phyloP scores from a whole-genome alignment of 2,113 vertebrate genomes.

The Bos indicus region DNA sequence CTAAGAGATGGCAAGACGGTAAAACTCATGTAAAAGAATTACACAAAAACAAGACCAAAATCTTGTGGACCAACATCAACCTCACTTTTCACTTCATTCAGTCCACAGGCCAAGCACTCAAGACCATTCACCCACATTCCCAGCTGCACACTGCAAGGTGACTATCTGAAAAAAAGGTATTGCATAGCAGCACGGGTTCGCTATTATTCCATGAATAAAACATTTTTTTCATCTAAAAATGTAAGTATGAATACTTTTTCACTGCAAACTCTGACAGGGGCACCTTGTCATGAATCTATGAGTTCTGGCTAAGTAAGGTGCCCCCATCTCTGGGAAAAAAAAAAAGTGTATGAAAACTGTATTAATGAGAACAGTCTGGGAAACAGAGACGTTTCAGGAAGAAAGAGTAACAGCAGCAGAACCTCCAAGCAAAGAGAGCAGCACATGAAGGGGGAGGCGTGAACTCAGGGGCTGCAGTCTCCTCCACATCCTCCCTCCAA shows the following conservation, averaged over 20 bases:
- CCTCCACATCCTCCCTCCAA: neutral
- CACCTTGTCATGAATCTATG: neutral
- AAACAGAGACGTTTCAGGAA: neutral
- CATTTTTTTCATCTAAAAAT: neutral
- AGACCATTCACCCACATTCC: neutral
- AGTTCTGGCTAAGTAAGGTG: neutral
- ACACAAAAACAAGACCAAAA: neutral
- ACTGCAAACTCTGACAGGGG: neutral
- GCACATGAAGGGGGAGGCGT: rapidly evolving
- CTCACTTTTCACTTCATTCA: neutral
- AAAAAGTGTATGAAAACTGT: neutral
- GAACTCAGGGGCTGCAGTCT: neutral
- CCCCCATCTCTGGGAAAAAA: neutral
- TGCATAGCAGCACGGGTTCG: neutral
- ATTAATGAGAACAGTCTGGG: neutral
- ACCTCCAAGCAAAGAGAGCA: neutral
- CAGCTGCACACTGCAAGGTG: neutral
- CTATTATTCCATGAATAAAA: neutral
- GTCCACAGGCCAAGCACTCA: neutral
- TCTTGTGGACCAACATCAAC: neutral
- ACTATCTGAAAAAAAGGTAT: neutral
- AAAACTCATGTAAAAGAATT: no score
- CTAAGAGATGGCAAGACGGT: neutral
- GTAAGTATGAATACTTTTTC: neutral
- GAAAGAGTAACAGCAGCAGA: neutral